Base-by-base conservation (phyloP, 2,113 vertebrate species). In the Plecturocebus donacophilus region DNA sequence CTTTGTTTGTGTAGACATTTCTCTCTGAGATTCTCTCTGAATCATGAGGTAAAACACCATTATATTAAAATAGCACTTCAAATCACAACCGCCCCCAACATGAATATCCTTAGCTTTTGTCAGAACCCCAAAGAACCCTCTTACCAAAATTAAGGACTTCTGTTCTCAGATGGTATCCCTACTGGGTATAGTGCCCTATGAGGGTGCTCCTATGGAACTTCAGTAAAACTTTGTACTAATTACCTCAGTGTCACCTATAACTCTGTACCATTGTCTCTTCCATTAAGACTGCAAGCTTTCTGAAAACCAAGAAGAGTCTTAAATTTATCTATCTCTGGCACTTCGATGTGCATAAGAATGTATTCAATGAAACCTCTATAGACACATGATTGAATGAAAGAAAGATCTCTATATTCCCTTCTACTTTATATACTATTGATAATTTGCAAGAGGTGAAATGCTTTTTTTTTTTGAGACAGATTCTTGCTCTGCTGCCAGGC, bases 291-390 rank as follows among this genome's bases (percentile, higher is more conserved):
- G 35, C 16, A 76, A 90, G n/a, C 16, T 84, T 56, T 79, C 27
- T 79, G 81, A 68, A 94, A 87, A 8, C 38, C 40, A 88, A 54
- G 32, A 68, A 64, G 23, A 75, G 61, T 75, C 17, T 1, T 52
- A 81, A 76, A 45, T 70, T 64, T 80, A 83, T 40, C 77, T 61
- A 87, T 73, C 32, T 82, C 56, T 23, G 92, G 76, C 40, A 79
- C 13, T n/a, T 73, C 90, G 40, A 84, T 52, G 2, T 85, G 20
- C 19, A 86, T 8, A 27, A 66, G 68, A 56, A 54, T 32, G 6
- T 93, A 56, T 40, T 85, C 21, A 83, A 52, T 47, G 40, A 87
- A 92, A 90, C 27, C 9, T 82, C 87, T 93, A 88, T 77, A 95
- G 85, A 87, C 58, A 90, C 38, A 89, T 10, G 47, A 66, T 17